A percentile compares a stretch with the other conserved stretches of the same genome.
These are phyloP conservation scores for Andrena haemorrhoa DNA, from an alignment of 2,888 invertebrate genomes.

Conservation along the genomic window DNA sequence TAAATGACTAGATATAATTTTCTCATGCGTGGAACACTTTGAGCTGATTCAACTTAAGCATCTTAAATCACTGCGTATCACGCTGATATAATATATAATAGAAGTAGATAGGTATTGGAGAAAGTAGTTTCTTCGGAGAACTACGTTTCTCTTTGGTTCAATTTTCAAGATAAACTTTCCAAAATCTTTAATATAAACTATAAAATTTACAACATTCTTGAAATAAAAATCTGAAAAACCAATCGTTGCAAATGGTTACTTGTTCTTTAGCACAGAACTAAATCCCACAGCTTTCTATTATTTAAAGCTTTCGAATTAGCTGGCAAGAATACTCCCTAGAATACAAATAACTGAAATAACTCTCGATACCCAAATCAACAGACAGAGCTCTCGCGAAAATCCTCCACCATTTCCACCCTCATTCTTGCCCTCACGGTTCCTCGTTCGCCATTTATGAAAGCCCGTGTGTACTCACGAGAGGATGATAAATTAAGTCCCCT, in stretches of 20 bases:
- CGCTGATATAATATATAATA: not conserved
- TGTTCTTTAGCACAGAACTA: too few species aligned
- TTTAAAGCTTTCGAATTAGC: too few species aligned
- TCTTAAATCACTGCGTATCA: not conserved
- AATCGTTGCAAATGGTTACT: too few species aligned
- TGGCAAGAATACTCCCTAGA: too few species aligned
- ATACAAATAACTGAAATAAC: constrained; percentile 20
- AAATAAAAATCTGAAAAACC: too few species aligned
- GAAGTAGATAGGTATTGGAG: not conserved
- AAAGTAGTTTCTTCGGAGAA: not conserved
- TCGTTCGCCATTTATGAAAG: constrained; percentile 17
- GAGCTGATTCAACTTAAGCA: not conserved
- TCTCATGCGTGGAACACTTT: not conserved
- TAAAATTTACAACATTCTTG: too few species aligned
- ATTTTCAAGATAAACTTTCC: too few species aligned
- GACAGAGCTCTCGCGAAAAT: constrained; percentile 4
- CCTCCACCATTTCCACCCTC: not conserved
- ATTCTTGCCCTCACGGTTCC: constrained; percentile 8
- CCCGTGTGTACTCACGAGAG: constrained; percentile 16
- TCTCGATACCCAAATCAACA: not conserved
- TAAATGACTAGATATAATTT: not conserved
- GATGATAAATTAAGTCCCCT: constrained; percentile 52
- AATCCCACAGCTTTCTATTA: too few species aligned
- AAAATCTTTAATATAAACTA: too few species aligned
- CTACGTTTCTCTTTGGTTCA: too few species aligned